A percentile compares a stretch with the other conserved stretches of the same genome.
Evolutionary conservation across 23 tunicate genomes (phyloP).

Genomic region (Oikopleura vanhoeffeni): DNA sequence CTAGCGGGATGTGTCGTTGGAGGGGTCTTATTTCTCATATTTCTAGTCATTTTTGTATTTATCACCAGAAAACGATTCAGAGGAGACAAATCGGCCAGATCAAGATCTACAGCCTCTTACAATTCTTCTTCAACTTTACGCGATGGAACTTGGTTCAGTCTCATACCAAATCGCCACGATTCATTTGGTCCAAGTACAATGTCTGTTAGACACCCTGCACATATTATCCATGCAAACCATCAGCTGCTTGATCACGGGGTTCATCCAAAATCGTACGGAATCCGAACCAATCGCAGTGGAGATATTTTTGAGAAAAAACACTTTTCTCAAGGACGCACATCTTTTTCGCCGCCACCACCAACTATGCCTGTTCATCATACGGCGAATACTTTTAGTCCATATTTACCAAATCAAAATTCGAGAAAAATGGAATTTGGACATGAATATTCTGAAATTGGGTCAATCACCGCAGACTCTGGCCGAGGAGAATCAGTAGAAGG

Average conservation of each 20-base stretch:
- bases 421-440: neutral
- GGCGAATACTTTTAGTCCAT: neutral
- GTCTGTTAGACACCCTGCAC: neutral
- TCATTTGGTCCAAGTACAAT: neutral
- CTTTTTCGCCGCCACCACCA: neutral
- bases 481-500: slow-evolving; percentile 4
- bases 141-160: neutral
- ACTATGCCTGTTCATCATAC: neutral
- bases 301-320: neutral
- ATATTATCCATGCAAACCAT: neutral
- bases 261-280: neutral
- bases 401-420: neutral
- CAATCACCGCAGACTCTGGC: slow-evolving; percentile 8
- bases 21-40: neutral
- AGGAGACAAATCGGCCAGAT: neutral
- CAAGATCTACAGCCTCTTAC: neutral
- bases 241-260: neutral
- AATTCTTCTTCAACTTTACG: neutral
- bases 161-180: neutral
- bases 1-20: neutral
- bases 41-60: neutral
- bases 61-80: neutral
- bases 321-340: neutral
- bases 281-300: neutral
- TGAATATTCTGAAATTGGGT: slow-evolving; percentile 12